These are phyloP conservation scores for Copidosoma floridanum DNA, from an alignment of 1,140 invertebrate species.

Conservation along the genomic window DNA sequence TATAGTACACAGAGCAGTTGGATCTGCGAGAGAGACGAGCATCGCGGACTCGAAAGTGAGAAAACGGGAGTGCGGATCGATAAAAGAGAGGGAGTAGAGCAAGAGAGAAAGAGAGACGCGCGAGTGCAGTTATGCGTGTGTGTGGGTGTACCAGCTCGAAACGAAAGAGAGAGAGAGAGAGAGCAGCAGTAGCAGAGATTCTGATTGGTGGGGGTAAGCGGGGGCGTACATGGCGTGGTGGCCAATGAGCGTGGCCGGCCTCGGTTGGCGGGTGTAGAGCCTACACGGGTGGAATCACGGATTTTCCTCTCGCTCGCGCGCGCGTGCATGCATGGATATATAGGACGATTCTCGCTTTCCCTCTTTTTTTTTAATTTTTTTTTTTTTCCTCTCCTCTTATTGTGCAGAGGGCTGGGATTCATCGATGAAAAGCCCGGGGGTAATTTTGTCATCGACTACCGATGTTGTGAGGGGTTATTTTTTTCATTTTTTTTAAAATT, in stretches of 20 bases:
- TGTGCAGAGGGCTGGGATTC: constrained; percentile 4
- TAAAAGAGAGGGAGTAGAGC: constrained; percentile 17
- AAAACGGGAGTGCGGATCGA: constrained; percentile 14
- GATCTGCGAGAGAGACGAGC: no score
- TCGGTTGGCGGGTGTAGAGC: constrained; percentile 47
- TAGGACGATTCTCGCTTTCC: not conserved
- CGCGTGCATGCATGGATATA: no score
- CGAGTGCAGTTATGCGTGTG: no score
- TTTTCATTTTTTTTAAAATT: not conserved
- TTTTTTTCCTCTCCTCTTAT: not conserved
- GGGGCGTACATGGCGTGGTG: constrained; percentile 51
- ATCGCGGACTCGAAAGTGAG: no score
- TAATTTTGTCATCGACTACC: constrained; percentile 7
- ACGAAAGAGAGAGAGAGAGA: constrained; percentile 16
- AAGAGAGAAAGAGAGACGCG: not conserved
- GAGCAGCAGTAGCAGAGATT: no score
- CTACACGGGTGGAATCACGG: constrained; percentile 55
- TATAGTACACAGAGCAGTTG: not conserved
- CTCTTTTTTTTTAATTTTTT: not conserved
- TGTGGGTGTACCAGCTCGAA: no score
- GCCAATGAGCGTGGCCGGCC: constrained; percentile 55
- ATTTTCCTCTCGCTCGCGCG: constrained; percentile 41
- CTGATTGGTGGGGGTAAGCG: constrained; percentile 57
- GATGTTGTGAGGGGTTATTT: no score
- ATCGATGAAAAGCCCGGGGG: not conserved